phyloP scores from a whole-genome alignment of 2,113 vertebrate species.

The Ciconia boyciana region DNA sequence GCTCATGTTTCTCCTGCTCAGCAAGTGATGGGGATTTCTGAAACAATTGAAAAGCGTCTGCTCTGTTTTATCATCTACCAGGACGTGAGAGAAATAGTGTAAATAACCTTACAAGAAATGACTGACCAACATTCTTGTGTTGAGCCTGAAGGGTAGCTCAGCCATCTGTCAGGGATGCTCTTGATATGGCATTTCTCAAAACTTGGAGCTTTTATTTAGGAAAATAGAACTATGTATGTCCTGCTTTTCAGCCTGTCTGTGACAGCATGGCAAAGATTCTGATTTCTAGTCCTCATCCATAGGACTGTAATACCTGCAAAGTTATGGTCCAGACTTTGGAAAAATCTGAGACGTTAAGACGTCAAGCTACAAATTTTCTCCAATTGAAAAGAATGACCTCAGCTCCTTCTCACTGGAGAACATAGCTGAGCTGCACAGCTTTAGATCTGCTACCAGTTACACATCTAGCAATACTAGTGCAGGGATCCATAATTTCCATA shows the following conservation, averaged over 20 bases:
- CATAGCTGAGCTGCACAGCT: background rate
- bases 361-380: background rate
- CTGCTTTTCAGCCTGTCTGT: background rate
- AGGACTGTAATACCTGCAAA: background rate
- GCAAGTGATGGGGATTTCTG: background rate
- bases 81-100: background rate
- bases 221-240: background rate
- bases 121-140: background rate
- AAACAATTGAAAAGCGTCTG: background rate
- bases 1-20: background rate
- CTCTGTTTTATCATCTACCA: background rate
- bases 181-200: background rate
- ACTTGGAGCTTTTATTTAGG: background rate
- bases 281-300: background rate
- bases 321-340: background rate
- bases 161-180: background rate
- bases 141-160: background rate
- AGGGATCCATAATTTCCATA: background rate
- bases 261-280: background rate
- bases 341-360: background rate
- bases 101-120: background rate
- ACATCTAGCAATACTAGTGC: background rate
- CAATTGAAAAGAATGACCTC: background rate
- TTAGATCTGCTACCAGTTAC: background rate
- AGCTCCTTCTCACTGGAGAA: background rate